Conservation (phyloP, 2,888 invertebrate genomes). For the Cheiracanthium punctorium region DNA sequence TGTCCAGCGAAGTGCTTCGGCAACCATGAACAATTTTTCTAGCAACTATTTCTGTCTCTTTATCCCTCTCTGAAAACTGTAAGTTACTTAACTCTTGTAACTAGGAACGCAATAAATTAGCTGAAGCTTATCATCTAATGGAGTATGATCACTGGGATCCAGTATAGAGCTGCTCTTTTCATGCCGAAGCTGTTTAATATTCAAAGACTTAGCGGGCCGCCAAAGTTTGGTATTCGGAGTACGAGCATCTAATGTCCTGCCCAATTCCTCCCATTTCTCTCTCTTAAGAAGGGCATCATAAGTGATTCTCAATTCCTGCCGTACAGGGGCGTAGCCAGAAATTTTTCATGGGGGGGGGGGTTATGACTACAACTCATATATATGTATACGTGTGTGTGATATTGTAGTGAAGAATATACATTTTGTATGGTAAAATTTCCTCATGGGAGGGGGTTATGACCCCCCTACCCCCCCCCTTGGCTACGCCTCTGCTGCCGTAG, state of each 20-base stretch:
- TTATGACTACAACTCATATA: too few species aligned
- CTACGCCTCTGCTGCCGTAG: neutral
- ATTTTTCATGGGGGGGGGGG: neutral
- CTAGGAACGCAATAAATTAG: neutral
- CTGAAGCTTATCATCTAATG: neutral
- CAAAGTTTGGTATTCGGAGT: conserved; percentile 5
- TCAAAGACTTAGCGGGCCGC: neutral
- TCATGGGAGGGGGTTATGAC: too few species aligned
- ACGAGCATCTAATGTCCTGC: neutral
- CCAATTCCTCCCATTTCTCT: neutral
- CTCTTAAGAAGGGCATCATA: neutral
- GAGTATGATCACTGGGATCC: neutral
- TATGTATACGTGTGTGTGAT: too few species aligned
- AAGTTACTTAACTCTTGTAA: neutral
- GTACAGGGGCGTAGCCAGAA: neutral
- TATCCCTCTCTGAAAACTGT: too few species aligned
- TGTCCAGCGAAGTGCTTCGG: neutral
- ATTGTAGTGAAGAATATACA: too few species aligned
- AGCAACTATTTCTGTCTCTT: too few species aligned
- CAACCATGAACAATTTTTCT: neutral
- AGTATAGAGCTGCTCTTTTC: neutral
- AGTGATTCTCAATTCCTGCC: neutral
- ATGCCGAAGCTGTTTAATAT: neutral
- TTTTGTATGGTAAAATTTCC: too few species aligned
- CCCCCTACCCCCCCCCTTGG: too few species aligned